Conservation (phyloP, 37 sponge, comb jelly and placozoan species). For the Haliclona indistincta region DNA sequence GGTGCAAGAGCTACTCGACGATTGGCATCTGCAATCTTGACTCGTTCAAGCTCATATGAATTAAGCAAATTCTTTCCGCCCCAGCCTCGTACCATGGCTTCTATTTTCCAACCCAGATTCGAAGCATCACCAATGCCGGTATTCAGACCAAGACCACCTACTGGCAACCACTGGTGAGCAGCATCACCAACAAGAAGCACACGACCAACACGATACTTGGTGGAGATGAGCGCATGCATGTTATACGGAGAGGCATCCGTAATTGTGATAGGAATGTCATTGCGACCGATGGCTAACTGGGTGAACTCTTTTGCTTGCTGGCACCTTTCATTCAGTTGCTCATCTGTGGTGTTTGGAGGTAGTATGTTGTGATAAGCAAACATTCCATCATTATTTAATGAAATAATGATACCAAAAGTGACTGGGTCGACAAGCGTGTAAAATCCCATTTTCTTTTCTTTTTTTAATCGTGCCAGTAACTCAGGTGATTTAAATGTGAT, state of each 20-base stretch:
- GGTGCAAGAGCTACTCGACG: neutral
- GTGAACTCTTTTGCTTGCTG: constrained; percentile 20
- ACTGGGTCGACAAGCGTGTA: neutral
- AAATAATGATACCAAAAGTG: constrained; percentile 7
- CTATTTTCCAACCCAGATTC: constrained; percentile 82
- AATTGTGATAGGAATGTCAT: constrained; percentile 31
- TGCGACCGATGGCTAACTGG: neutral
- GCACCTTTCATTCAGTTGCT: constrained; percentile 12
- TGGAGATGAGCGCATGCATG: constrained; percentile 56
- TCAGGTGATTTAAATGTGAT: constrained; percentile 59
- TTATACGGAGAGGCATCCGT: constrained; percentile 46
- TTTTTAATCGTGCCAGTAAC: constrained; percentile 12
- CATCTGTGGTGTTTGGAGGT: constrained; percentile 16
- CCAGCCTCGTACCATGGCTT: constrained; percentile 63
- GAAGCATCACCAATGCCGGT: constrained; percentile 69
- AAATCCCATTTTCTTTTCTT: constrained; percentile 16
- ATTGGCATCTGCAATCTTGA: constrained; percentile 46
- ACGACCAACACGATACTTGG: constrained; percentile 63
- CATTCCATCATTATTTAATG: constrained; percentile 27
- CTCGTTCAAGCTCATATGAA: constrained; percentile 58
- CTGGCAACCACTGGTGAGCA: constrained; percentile 82
- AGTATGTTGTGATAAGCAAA: constrained; percentile 35
- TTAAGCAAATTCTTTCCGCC: constrained; percentile 66
- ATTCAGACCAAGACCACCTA: constrained; percentile 82
- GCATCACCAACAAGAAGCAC: constrained; percentile 78